Conservation (phyloP, 1,140 invertebrate genomes). For the Sycophaga agraensis region DNA sequence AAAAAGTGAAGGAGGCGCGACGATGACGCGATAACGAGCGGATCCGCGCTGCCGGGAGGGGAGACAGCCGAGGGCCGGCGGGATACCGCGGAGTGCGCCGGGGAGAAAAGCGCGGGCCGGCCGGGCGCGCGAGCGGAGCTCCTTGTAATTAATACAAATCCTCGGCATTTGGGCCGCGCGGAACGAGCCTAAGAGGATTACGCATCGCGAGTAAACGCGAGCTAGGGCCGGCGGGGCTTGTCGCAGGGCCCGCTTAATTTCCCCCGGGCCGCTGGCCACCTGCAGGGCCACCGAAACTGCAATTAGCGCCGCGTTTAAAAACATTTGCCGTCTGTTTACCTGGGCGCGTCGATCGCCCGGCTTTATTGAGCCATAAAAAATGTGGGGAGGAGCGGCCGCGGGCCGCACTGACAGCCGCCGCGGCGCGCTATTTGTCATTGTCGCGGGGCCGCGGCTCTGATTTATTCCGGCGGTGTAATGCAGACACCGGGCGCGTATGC, state of each 20-base stretch:
- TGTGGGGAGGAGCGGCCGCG: too few relatives aligned
- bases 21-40: too few relatives aligned
- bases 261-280: too few relatives aligned
- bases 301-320: slow-evolving; percentile 12
- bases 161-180: slow-evolving; percentile 27
- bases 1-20: too few relatives aligned
- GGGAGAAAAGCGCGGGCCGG: too few relatives aligned
- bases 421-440: slow-evolving; percentile 8
- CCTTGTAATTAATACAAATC: slow-evolving; percentile 34
- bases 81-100: too few relatives aligned
- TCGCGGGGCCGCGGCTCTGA: not conserved
- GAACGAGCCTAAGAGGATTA: slow-evolving; percentile 40
- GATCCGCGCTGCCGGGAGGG: not conserved
- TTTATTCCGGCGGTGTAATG: slow-evolving; percentile 3
- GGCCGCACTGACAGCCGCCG: too few relatives aligned
- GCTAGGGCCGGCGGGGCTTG: too few relatives aligned
- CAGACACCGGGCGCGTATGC: not conserved
- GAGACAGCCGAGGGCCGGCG: not conserved
- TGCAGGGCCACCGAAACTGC: too few relatives aligned
- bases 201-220: slow-evolving; percentile 4
- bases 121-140: too few relatives aligned
- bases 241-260: too few relatives aligned
- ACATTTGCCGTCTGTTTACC: slow-evolving; percentile 17
- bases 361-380: slow-evolving; percentile 23
- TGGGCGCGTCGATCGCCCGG: not conserved